Percentiles rank a stretch among this genome's conserved stretches.
phyloP scores from a whole-genome alignment of 2,888 invertebrate genomes.

The Caprella mutica region DNA sequence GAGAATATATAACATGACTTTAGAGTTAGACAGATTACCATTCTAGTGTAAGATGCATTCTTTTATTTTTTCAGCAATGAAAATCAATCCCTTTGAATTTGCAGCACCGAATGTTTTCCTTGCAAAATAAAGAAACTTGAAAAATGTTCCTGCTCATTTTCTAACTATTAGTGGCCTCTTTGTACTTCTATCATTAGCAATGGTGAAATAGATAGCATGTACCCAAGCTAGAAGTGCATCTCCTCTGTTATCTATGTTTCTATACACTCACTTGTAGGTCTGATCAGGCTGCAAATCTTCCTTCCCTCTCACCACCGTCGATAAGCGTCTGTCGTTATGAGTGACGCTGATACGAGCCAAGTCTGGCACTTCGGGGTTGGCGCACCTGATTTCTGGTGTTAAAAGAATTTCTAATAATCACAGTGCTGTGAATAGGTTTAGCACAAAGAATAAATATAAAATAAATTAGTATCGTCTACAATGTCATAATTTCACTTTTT shows the following conservation, averaged over 20 bases:
- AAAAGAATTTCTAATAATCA: slow-evolving; percentile 17
- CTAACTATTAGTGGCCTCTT: too few species aligned
- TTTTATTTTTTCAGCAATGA: too few species aligned
- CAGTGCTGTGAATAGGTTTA: neutral
- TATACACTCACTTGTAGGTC: slow-evolving; percentile 21
- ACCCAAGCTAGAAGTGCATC: neutral
- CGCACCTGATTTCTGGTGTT: slow-evolving; percentile 76
- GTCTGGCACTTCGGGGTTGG: slow-evolving; percentile 67
- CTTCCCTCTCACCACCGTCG: slow-evolving; percentile 10
- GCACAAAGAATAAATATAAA: slow-evolving; percentile 1
- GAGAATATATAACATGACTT: too few species aligned
- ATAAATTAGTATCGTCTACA: neutral
- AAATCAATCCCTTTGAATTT: too few species aligned
- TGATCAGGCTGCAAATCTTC: slow-evolving; percentile 19
- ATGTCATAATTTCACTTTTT: neutral
- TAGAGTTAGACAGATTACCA: too few species aligned
- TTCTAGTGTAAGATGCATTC: too few species aligned
- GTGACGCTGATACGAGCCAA: slow-evolving; percentile 79
- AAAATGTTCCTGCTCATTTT: too few species aligned
- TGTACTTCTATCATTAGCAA: neutral
- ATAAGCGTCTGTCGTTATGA: slow-evolving; percentile 60
- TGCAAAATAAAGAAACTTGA: too few species aligned
- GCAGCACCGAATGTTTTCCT: too few species aligned
- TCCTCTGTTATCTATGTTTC: neutral
- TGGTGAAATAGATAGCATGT: neutral